Base-by-base conservation (phyloP, 2,888 invertebrate species). In the Dasysyrphus albostriatus region DNA sequence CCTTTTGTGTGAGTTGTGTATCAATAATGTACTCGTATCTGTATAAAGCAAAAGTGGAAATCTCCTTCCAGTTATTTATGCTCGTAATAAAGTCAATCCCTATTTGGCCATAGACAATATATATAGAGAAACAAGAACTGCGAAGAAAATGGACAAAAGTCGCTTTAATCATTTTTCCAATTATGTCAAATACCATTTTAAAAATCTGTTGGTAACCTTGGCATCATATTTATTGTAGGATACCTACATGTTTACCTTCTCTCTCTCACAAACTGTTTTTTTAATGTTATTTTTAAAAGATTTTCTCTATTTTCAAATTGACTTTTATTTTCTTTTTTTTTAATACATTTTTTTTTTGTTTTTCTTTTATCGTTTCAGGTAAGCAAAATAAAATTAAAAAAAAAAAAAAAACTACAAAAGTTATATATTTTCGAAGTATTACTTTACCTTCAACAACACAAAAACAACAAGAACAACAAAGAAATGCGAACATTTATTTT, bases 331-430 rank as follows among this genome's bases (percentile, higher is more conserved):
- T 24, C 1, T 24, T 24, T 24, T 24, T 24, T 24, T 81, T 69
- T 69, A 29, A 4, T 63, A 59, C 9, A 44, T 16, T 56, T 47
- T 54, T 49, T 63, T 34, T 9, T 37, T 47, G 8, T 19, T 59
- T 42, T 58, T 65, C 47, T 47, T 73, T 51, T 79, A 24, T 76
- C 58, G 14, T 76, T 82, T 24, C 82, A 85, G 81, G 85, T 85
- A 85, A 82, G 82, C 82, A 70, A 32, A 47, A n/a, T 51, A 19
- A 34, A 44, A 37, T 6, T 4, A 32, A 29, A 39, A 14, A 37
- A 19, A 34, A 44, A 37, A 3, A 32, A 32, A 29, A 39, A 14
- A 37, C 3, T n/a, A 72, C 19, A 47, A 32, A 16, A 32, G 29
- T 16, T 14, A 44, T 39, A 65, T 7, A 24, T 24, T 19, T 37